Evolutionary conservation across 1,140 invertebrate species (phyloP), one percentile per base, ranked within the genome.

Genomic region (Drosophila ambigua): DNA sequence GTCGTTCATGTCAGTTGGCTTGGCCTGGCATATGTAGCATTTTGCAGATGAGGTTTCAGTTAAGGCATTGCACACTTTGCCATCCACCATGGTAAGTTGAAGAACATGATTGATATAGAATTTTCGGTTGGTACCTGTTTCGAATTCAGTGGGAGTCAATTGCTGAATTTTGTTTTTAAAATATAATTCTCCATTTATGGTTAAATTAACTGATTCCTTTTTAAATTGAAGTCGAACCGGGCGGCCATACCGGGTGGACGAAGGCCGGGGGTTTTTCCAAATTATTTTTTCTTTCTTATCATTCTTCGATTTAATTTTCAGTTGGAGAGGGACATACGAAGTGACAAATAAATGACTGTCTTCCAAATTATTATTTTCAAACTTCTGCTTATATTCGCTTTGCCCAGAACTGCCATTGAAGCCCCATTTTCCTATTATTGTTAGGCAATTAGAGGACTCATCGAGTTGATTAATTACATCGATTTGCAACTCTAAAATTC

Each of bases 61-160:
- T 15, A 59, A 26, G 31, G 46, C 53, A 66, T 58, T 50, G 53
- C 63, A 65, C 24, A 9, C 24, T 26, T 26, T 26, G 24, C 20
- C 28, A 57, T 64, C 16, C 35, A 66, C 45, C 63, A 66, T 66
- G 26, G 63, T 58, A 5, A 66, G 46, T 65, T 64, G 16, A 15
- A 64, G 51, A 2, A 55, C 4, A 54, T 55, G 43, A 16, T 54
- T 16, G 5, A 45, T 26, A 44, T 23, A 23, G 26, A 57, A 39
- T 65, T 20, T 20, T 20, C 20, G 20, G 16, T 16, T 16, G 16
- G 16, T 16, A 16, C 16, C 16, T 16, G 16, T 20, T 20, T 20
- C 20, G 20, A 20, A 59, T 41, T 58, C 54, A 43, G 31, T 59
- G 24, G 46, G 35, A 66, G 23, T 65, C 15, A 58, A 13, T 31